Conservation (phyloP, 1,140 invertebrate species). For the Paraescarpia echinospica region DNA sequence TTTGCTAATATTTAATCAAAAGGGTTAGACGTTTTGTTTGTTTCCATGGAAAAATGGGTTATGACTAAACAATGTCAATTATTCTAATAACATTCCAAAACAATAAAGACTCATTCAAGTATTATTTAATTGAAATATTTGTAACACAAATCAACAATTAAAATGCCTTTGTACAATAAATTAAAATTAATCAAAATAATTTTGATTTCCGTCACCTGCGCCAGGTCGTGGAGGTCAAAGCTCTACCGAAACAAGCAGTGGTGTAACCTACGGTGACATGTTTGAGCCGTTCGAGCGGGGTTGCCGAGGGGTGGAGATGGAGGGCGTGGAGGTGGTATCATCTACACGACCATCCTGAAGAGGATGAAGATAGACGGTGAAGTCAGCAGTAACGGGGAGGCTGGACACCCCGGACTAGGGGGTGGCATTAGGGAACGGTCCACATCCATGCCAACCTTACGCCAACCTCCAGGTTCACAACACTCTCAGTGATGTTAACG, state of each 20-base stretch:
- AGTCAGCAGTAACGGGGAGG: slow-evolving; percentile 38
- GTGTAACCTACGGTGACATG: slow-evolving; percentile 36
- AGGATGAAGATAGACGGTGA: slow-evolving; percentile 41
- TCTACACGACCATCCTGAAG: slow-evolving; percentile 35
- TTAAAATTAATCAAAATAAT: not conserved
- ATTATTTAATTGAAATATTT: too few species aligned
- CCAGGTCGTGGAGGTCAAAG: slow-evolving; percentile 41
- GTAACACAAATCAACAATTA: not conserved
- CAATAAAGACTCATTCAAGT: not conserved
- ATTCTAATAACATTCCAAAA: not conserved
- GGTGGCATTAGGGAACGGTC: slow-evolving; percentile 45
- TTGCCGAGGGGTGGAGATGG: slow-evolving; percentile 32
- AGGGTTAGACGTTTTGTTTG: too few species aligned
- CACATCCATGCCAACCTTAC: slow-evolving; percentile 35
- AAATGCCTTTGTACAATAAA: not conserved
- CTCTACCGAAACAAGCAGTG: slow-evolving; percentile 28
- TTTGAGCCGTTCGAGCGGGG: slow-evolving; percentile 39
- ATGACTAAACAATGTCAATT: too few species aligned
- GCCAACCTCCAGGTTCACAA: not conserved
- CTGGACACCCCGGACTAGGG: slow-evolving; percentile 24
- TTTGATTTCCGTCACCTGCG: slow-evolving; percentile 27
- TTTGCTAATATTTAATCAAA: too few species aligned
- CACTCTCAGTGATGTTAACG: not conserved
- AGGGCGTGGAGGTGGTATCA: slow-evolving; percentile 38
- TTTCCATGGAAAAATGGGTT: too few species aligned